A percentile compares a stretch with the other conserved stretches of the same genome.
These are phyloP conservation scores for Xestia xanthographa DNA, from an alignment of 2,888 invertebrate genomes.

Conservation along the genomic window DNA sequence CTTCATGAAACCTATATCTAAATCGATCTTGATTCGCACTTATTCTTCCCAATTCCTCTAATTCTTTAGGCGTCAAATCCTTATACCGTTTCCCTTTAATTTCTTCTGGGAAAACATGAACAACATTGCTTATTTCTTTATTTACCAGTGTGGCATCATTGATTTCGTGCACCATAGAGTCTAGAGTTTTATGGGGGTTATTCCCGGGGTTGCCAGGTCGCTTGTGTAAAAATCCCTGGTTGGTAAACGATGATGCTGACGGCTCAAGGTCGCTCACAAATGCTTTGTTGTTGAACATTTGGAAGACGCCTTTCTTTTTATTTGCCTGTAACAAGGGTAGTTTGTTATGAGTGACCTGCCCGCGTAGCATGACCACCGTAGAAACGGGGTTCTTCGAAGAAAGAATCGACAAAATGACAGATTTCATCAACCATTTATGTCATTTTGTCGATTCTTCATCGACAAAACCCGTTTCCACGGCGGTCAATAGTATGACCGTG, in stretches of 20 bases:
- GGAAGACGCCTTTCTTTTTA: slow-evolving; percentile 67
- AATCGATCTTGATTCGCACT: slow-evolving; percentile 83
- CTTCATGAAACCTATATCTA: slow-evolving; percentile 79
- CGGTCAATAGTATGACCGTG: no score
- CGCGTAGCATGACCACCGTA: no score
- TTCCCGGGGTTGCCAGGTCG: slow-evolving; percentile 80
- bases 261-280: slow-evolving; percentile 70
- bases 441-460: no score
- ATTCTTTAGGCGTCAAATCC: slow-evolving; percentile 78
- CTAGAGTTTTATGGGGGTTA: slow-evolving; percentile 80
- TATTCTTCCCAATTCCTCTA: slow-evolving; percentile 81
- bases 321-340: slow-evolving; percentile 68
- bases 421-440: no score
- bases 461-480: no score
- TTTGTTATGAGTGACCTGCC: background rate
- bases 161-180: slow-evolving; percentile 81
- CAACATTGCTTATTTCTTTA: slow-evolving; percentile 53
- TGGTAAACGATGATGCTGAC: slow-evolving; percentile 65
- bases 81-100: slow-evolving; percentile 81
- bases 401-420: no score
- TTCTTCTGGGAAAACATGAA: slow-evolving; percentile 72
- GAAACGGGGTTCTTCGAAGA: no score
- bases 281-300: slow-evolving; percentile 79
- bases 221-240: slow-evolving; percentile 81
- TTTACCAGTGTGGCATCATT: slow-evolving; percentile 68